Percentiles rank a stretch among this genome's conserved stretches.
Conservation (phyloP, 2,797 vertebrate species). For the Leptodactylus fallax region DNA sequence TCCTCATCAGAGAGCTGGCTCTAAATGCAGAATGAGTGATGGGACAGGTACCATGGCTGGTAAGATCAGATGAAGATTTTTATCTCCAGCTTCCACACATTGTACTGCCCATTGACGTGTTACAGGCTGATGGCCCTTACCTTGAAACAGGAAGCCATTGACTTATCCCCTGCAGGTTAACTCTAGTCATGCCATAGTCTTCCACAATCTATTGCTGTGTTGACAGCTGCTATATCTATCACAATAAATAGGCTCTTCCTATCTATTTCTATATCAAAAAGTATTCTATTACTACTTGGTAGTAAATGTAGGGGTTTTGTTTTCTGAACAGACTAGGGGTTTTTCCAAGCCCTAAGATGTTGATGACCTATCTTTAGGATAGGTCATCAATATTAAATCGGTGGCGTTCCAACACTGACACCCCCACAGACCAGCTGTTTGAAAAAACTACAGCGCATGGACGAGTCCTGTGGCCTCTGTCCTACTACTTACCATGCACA, state of each 20-base stretch:
- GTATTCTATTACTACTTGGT: too few species aligned
- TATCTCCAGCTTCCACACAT: constrained; percentile 50
- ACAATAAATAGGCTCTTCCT: not conserved
- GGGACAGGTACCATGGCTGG: constrained; percentile 49
- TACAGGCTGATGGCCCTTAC: constrained; percentile 32
- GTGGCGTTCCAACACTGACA: too few species aligned
- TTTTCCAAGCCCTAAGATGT: too few species aligned
- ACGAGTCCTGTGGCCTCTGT: too few species aligned
- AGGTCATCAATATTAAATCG: too few species aligned
- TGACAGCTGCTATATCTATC: constrained; percentile 27
- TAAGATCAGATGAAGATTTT: constrained; percentile 53
- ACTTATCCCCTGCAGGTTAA: constrained; percentile 34
- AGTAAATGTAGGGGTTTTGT: not conserved
- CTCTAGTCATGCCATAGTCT: constrained; percentile 14
- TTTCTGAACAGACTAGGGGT: too few species aligned
- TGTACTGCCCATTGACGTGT: constrained; percentile 24
- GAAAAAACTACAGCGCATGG: too few species aligned
- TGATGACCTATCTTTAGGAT: too few species aligned
- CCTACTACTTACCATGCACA: too few species aligned
- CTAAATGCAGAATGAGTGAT: constrained; percentile 48
- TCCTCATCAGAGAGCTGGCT: constrained; percentile 49
- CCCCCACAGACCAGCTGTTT: too few species aligned
- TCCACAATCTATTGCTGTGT: not conserved
- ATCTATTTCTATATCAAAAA: not conserved
- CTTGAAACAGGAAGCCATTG: constrained; percentile 30